Base-by-base conservation (phyloP, 53 echinoderm and acorn worm species). In the Holothuria scabra region DNA sequence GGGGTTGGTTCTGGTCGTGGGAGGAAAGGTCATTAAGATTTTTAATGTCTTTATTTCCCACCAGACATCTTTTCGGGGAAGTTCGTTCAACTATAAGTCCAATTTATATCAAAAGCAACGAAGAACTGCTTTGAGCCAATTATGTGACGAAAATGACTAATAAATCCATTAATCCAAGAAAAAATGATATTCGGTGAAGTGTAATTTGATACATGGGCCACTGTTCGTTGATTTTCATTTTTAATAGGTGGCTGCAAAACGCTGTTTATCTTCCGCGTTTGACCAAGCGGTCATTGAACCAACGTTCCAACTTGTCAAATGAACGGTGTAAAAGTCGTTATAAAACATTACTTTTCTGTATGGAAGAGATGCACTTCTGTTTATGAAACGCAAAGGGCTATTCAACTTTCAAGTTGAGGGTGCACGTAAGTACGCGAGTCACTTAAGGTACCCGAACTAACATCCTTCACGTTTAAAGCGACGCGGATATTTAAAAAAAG, bases 141-240 rank as follows among this genome's bases (percentile, higher is more conserved):
- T 71, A 20, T 71, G 23, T 41, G 71, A 21, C 41, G 71, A 71
- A n/a, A 41, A 41, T 71, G 71, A 71, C 23, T 71, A 41, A 71
- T 71, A 41, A 71, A 71, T 71, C 71, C 71, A 71, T 71, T 71
- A 34, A 71, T 71, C 71, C 48, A 48, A 48, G 48, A 71, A 22
- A 41, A 41, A 38, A n/a, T 38, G 71, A 71, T 71, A 71, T 71
- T 71, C 71, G 71, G 19, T 35, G 20, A 31, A 46, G 12, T 31
- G 71, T 46, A 71, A 71, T 71, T 38, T 25, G 71, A 71, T 71
- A 71, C 44, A 25, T 9, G 44, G 22, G 46, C 71, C 46, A 46
- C 46, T 71, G 41, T 71, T 41, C 24, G 44, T 38, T 46, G 44
- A 12, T 41, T 41, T 46, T 48, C 48, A 46, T 46, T 71, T 71